Evolutionary conservation across 2,888 invertebrate species (phyloP).

Genomic region (Pseudoips prasinana): DNA sequence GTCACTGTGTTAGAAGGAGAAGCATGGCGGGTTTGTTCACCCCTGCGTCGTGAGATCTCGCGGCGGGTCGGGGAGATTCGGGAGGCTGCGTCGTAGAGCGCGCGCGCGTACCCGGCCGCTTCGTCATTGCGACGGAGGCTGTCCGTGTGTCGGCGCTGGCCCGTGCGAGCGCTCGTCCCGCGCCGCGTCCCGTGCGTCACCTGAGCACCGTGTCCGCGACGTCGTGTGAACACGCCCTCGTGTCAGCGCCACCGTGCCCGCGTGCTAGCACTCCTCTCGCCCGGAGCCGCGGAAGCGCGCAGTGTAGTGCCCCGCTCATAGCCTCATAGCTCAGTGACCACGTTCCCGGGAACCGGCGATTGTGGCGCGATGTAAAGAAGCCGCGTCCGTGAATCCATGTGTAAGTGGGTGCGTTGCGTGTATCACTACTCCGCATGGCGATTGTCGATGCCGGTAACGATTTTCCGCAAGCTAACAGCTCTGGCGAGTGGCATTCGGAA

Average conservation of each 20-base stretch:
- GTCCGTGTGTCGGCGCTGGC: slow-evolving; percentile 78
- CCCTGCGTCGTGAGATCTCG: slow-evolving; percentile 67
- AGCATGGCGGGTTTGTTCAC: slow-evolving; percentile 78
- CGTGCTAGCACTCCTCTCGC: slow-evolving; percentile 12
- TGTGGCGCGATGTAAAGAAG: slow-evolving; percentile 81
- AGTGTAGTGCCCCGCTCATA: slow-evolving; percentile 51
- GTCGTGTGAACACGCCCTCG: slow-evolving; percentile 46
- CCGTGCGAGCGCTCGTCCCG: slow-evolving; percentile 71
- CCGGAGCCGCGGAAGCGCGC: slow-evolving; percentile 22
- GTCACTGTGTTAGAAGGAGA: slow-evolving; percentile 76
- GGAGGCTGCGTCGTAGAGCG: slow-evolving; percentile 75
- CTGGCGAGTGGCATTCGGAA: slow-evolving; percentile 51
- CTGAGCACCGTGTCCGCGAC: slow-evolving; percentile 40
- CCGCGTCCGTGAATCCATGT: slow-evolving; percentile 75
- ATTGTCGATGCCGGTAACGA: slow-evolving; percentile 57
- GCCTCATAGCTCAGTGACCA: slow-evolving; percentile 82
- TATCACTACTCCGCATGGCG: slow-evolving; percentile 56
- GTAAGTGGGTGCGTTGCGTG: slow-evolving; percentile 75
- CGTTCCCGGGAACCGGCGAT: slow-evolving; percentile 86
- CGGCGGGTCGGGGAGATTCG: slow-evolving; percentile 62
- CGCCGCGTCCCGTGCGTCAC: slow-evolving; percentile 51
- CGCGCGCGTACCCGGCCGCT: slow-evolving; percentile 80
- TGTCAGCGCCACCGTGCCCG: slow-evolving; percentile 24
- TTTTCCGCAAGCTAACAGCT: slow-evolving; percentile 56
- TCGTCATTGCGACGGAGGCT: slow-evolving; percentile 81